Evolutionary conservation across 2,888 invertebrate genomes (phyloP), one percentile per base, ranked within the genome.

Genomic region (Zhuqinia jingwanae): DNA sequence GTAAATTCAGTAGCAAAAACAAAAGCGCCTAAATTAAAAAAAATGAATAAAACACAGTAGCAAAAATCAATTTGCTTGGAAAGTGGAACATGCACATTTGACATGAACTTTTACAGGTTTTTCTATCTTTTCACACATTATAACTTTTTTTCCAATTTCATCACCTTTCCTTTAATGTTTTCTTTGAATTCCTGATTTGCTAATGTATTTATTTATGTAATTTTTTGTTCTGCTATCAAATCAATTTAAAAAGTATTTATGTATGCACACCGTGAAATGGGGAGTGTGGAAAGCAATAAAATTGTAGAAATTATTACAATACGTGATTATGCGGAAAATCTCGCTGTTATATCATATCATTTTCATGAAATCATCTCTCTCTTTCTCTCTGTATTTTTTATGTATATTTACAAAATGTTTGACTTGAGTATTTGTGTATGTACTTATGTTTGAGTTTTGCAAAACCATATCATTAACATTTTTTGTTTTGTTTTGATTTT

Each of bases 321-420:
- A 53, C 30, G 56, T 75, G 75, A 53, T 75, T 75, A 75, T 75
- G 75, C 75, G 53, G 63, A 70, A 70, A 70, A n/a, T n/a, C n/a
- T 70, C 56, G 5, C 11, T 20, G 27, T 56, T 65, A 17, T 73
- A 22, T 50, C 25, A 73, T n/a, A n/a, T 47, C 22, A 70, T 36
- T 60, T 8, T 36, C 36, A 36, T 36, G 5, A 36, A 36, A 36
- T 36, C 63, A 63, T 36, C 36, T n/a, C 17, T n/a, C n/a, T n/a
- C n/a, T n/a, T 36, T 36, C 5, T 6, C 36, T 36, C 36, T 36
- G 36, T 36, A 8, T 36, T 6, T 8, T 6, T 8, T 6, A 36
- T 36, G 36, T 8, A 50, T 36, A 36, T 36, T 36, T 63, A 63
- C 36, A 63, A 63, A 13, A n/a, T 63, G 36, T 36, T 63, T 63